Conservation (phyloP, 2,113 vertebrate genomes). For the Lycaon pictus region DNA sequence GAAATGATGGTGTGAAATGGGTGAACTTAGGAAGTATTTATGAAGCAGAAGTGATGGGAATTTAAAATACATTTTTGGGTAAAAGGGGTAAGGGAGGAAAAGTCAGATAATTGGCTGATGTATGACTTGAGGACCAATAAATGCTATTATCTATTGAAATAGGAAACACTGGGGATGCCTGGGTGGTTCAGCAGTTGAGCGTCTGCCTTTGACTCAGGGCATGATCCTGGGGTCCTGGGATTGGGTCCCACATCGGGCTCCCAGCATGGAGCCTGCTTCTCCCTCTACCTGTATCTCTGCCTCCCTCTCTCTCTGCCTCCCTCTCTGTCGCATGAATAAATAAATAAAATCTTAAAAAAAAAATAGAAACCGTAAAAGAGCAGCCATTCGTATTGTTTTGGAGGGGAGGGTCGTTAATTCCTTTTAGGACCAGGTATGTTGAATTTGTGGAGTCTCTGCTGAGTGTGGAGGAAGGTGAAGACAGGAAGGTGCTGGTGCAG, state of each 20-base stretch:
- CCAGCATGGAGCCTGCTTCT: no score
- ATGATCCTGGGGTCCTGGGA: no score
- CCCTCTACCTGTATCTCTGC: no score
- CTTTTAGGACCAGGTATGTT: neutral
- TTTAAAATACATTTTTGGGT: conserved; percentile 24
- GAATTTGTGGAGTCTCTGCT: neutral
- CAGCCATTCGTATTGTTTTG: neutral
- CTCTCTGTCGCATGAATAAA: no score
- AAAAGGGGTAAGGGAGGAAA: neutral
- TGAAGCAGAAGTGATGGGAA: neutral
- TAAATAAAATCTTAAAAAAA: no score
- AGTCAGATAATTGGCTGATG: neutral
- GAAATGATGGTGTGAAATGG: neutral
- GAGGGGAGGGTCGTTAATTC: neutral
- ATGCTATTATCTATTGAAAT: neutral
- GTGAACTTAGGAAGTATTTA: conserved; percentile 9
- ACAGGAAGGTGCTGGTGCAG: neutral
- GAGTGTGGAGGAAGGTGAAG: neutral
- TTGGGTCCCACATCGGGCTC: no score
- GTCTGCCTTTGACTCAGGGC: no score
- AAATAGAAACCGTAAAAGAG: neutral
- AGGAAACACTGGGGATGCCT: neutral
- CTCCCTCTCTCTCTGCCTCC: no score
- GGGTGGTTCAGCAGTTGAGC: no score
- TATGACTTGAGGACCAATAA: neutral